phyloP scores from a whole-genome alignment of 2,113 vertebrate species.

The Solea senegalensis region DNA sequence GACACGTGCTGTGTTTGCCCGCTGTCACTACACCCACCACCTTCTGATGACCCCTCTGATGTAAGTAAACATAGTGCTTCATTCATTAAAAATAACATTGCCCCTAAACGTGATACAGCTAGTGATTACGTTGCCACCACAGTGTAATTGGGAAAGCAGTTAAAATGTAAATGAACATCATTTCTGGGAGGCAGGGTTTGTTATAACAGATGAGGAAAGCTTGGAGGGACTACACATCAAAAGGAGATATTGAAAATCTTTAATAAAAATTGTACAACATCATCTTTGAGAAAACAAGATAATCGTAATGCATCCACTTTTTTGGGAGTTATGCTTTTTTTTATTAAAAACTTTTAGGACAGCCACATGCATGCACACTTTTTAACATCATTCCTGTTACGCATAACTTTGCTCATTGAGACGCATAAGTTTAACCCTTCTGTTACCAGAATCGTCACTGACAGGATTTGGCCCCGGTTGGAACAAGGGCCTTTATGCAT shows the following conservation, averaged over 20 bases:
- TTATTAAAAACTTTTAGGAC: too few species aligned
- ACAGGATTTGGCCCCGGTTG: too few species aligned
- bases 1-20: neutral
- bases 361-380: too few species aligned
- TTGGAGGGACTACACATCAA: neutral
- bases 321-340: too few species aligned
- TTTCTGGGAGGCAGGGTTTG: neutral
- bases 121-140: neutral
- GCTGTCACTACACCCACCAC: neutral
- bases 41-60: conserved; percentile 2
- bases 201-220: neutral
- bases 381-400: too few species aligned
- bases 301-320: neutral
- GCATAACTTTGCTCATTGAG: too few species aligned
- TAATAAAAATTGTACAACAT: neutral
- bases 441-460: too few species aligned
- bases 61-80: neutral
- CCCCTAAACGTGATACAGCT: neutral
- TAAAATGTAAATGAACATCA: neutral
- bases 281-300: neutral
- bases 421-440: too few species aligned
- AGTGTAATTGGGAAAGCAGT: conserved; percentile 15
- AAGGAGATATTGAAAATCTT: neutral
- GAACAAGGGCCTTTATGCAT: too few species aligned
- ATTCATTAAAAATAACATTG: neutral